A percentile compares a stretch with the other conserved stretches of the same genome.
phyloP scores from a whole-genome alignment of 2,113 vertebrate genomes.

The Chlorodrepanis virens region DNA sequence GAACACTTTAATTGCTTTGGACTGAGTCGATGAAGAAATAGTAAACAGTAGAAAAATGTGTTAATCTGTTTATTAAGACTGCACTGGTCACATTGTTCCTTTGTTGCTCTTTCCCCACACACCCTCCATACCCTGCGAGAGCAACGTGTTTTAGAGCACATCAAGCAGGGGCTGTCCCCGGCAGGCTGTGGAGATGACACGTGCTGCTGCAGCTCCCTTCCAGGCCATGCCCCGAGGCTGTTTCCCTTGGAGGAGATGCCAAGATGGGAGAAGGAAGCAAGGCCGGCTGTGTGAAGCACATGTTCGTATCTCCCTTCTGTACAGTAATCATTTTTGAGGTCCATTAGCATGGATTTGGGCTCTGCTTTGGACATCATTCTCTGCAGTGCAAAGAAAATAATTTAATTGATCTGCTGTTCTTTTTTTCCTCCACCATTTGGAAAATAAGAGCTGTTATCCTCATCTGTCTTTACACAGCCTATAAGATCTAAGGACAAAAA shows the following conservation, averaged over 20 bases:
- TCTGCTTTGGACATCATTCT: background rate
- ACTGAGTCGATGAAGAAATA: background rate
- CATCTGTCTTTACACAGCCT: background rate
- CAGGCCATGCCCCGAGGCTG: background rate
- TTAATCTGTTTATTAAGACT: background rate
- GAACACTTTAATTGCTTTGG: background rate
- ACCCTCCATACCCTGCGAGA: accelerated
- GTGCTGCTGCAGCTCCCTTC: background rate
- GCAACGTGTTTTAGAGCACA: background rate
- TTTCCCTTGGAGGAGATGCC: background rate
- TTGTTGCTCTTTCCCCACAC: background rate
- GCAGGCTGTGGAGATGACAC: accelerated
- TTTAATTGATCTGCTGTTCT: background rate
- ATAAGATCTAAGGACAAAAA: background rate
- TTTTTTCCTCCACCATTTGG: too few species aligned
- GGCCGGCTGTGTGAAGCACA: background rate
- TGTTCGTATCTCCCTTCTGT: background rate
- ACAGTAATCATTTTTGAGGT: background rate
- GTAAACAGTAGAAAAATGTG: background rate
- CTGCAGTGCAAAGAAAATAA: background rate
- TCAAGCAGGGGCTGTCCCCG: background rate
- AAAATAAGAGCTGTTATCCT: background rate
- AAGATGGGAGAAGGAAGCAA: background rate
- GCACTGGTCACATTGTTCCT: background rate
- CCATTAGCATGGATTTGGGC: background rate